Conservation (phyloP, 2,113 vertebrate genomes). For the Tetrao urogallus region DNA sequence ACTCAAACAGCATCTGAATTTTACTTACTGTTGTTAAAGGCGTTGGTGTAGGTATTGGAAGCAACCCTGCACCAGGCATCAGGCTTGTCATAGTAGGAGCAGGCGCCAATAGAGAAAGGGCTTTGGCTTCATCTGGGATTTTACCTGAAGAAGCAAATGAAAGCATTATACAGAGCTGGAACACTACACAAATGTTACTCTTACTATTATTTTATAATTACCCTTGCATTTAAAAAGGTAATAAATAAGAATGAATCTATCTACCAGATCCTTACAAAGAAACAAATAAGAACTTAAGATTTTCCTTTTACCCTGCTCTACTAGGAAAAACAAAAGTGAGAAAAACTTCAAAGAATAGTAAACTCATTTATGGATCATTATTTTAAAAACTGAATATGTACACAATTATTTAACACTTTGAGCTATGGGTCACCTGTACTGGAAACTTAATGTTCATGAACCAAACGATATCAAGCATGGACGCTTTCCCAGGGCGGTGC, state of each 20-base stretch:
- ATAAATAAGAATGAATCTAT: conserved; percentile 77
- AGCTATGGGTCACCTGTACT: conserved; percentile 99
- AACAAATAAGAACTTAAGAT: conserved; percentile 79
- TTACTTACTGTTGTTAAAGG: conserved; percentile 77
- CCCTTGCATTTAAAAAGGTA: conserved; percentile 81
- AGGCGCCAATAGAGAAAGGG: conserved; percentile 93
- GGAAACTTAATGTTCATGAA: conserved; percentile 99
- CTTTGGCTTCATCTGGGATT: conserved; percentile 98
- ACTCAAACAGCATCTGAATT: not conserved
- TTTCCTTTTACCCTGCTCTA: conserved; percentile 85
- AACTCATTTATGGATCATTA: conserved; percentile 86
- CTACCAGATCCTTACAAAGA: conserved; percentile 82
- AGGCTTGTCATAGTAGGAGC: conserved; percentile 87
- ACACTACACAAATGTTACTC: conserved; percentile 62
- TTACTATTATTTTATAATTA: conserved; percentile 79
- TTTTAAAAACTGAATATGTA: conserved; percentile 89
- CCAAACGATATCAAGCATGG: conserved; percentile 99
- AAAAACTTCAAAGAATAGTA: conserved; percentile 83
- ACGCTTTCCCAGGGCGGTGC: conserved; percentile 96
- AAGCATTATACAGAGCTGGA: conserved; percentile 77
- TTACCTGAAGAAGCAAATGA: conserved; percentile 91
- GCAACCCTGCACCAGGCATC: conserved; percentile 92
- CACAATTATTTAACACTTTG: conserved; percentile 99
- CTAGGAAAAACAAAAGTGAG: conserved; percentile 86
- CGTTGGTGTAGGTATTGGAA: conserved; percentile 90